Percentiles rank a stretch among this genome's conserved stretches.
Evolutionary conservation across 2,113 vertebrate genomes (phyloP).

Genomic region (Chaetorhynchus papuensis): DNA sequence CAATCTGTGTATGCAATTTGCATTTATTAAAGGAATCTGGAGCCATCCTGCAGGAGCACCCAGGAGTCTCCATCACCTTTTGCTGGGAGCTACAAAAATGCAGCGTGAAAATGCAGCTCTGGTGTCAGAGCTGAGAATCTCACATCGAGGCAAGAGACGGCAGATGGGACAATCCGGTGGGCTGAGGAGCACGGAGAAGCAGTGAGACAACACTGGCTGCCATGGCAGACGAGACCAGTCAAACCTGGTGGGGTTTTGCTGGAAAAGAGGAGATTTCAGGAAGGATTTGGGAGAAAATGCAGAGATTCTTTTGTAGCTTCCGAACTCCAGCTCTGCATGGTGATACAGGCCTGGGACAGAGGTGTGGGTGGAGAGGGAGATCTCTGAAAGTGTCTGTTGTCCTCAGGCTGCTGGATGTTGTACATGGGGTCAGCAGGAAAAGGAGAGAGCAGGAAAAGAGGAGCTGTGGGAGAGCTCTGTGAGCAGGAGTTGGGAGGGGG

Average conservation of each 20-base stretch:
- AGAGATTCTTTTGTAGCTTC: background rate
- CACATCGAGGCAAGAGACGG: background rate
- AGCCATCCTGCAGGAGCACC: background rate
- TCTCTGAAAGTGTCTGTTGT: background rate
- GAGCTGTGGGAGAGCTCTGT: background rate
- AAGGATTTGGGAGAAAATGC: background rate
- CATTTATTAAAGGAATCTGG: background rate
- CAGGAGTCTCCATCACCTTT: background rate
- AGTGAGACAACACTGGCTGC: slow-evolving; percentile 10
- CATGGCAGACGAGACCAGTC: fast-evolving
- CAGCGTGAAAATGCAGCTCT: background rate
- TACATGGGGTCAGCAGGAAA: fast-evolving
- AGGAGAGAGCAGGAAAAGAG: background rate
- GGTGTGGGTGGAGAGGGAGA: background rate
- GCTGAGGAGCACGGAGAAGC: background rate
- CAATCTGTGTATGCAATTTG: fast-evolving
- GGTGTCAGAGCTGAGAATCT: background rate
- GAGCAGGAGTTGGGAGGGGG: background rate
- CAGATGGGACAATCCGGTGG: slow-evolving; percentile 42
- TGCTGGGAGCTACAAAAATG: background rate
- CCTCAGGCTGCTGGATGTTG: background rate
- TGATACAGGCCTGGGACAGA: background rate
- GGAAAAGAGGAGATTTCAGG: background rate
- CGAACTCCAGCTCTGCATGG: background rate
- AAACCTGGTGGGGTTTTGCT: background rate